A percentile compares a stretch with the other conserved stretches of the same genome.
These are phyloP conservation scores for Narcine bancroftii DNA, from an alignment of 2,113 vertebrate genomes.

Conservation along the genomic window DNA sequence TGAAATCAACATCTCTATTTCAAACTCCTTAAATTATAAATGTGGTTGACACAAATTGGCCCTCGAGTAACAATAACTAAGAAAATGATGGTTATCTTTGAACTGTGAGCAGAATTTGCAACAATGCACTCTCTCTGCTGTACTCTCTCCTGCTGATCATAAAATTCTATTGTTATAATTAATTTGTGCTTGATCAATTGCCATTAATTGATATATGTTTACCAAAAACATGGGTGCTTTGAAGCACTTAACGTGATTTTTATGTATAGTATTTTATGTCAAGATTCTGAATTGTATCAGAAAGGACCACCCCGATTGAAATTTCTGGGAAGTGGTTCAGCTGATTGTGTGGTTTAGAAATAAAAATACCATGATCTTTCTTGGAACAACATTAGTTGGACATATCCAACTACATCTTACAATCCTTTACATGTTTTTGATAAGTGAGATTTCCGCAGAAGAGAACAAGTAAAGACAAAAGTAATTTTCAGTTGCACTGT, in stretches of 20 bases:
- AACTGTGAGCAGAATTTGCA: neutral
- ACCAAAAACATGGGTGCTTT: neutral
- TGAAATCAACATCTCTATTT: neutral
- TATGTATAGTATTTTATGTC: neutral
- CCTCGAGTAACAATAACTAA: neutral
- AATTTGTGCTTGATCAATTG: conserved; percentile 22
- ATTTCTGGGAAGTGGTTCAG: conserved; percentile 22
- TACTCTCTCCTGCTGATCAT: neutral
- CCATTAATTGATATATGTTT: conserved; percentile 11
- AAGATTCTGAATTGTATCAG: neutral
- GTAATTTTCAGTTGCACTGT: neutral
- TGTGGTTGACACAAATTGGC: neutral
- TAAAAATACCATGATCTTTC: conserved; percentile 22
- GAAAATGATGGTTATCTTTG: neutral
- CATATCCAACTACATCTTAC: neutral
- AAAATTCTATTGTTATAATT: conserved; percentile 11
- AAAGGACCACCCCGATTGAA: conserved; percentile 24
- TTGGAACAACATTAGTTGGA: conserved; percentile 19
- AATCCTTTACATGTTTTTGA: neutral
- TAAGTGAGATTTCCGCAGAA: neutral
- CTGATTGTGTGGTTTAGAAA: conserved; percentile 29
- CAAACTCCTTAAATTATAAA: conserved; percentile 5
- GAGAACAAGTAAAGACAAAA: neutral
- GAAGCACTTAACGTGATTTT: neutral
- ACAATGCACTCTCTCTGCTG: neutral